These are phyloP conservation scores for Geotrypetes seraphini DNA, from an alignment of 2,797 vertebrate genomes.

Conservation along the genomic window DNA sequence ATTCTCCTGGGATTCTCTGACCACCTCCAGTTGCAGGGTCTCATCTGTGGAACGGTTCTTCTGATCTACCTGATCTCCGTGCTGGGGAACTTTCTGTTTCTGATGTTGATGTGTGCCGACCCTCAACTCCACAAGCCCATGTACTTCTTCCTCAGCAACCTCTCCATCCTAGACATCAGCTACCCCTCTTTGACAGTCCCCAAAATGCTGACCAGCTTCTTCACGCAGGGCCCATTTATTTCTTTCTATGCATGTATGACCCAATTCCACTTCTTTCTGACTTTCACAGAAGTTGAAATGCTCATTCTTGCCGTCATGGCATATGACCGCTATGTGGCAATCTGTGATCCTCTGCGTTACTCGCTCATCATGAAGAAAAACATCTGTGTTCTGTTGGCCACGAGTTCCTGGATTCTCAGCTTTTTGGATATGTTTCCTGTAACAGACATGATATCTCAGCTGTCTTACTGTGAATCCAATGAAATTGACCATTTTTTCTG, in stretches of 20 bases:
- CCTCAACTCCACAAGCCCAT: slow-evolving; percentile 23
- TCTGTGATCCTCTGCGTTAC: slow-evolving; percentile 32
- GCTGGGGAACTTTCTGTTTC: slow-evolving; percentile 16
- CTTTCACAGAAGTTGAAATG: slow-evolving; percentile 34
- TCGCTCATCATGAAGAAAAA: slow-evolving; percentile 22
- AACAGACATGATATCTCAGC: slow-evolving; percentile 23
- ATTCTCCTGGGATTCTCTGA: slow-evolving; percentile 26
- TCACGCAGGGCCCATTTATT: slow-evolving; percentile 26
- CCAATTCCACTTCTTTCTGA: slow-evolving; percentile 37
- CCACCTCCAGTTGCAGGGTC: slow-evolving; percentile 13
- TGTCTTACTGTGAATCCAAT: slow-evolving; percentile 27
- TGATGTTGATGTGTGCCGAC: slow-evolving; percentile 18
- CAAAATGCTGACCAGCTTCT: slow-evolving; percentile 27
- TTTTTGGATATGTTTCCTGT: slow-evolving; percentile 29
- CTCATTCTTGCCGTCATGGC: slow-evolving; percentile 31
- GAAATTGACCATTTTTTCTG: slow-evolving; percentile 35
- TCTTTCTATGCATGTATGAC: slow-evolving; percentile 29
- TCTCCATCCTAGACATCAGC: slow-evolving; percentile 30
- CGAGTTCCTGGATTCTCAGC: slow-evolving; percentile 18
- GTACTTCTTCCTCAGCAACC: slow-evolving; percentile 30
- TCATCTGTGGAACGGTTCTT: slow-evolving; percentile 20
- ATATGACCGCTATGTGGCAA: slow-evolving; percentile 29
- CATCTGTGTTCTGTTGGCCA: slow-evolving; percentile 16
- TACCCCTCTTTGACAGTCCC: slow-evolving; percentile 30
- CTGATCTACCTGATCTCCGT: slow-evolving; percentile 27